These are phyloP conservation scores for Anhinga rufa DNA, from an alignment of 2,113 vertebrate species.

Conservation along the genomic window DNA sequence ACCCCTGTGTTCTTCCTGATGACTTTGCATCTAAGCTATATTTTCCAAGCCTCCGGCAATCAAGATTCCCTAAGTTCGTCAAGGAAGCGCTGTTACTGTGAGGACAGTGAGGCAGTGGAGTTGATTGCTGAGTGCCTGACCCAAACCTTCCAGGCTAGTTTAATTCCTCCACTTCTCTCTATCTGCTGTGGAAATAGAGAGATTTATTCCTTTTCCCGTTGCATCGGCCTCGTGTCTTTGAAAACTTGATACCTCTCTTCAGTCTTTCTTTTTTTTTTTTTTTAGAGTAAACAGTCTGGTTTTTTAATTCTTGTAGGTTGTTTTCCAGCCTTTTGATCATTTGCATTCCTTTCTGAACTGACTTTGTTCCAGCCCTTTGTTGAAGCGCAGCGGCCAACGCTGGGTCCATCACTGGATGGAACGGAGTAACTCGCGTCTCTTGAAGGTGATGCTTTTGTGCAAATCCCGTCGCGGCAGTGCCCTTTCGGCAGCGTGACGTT, in stretches of 20 bases:
- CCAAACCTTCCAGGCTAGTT: not conserved
- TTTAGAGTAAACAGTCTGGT: not conserved
- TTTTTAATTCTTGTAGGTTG: not conserved
- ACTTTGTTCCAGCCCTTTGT: not conserved
- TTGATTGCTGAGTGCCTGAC: not conserved
- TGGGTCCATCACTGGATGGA: not conserved
- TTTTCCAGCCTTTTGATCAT: not conserved
- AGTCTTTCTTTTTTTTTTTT: not conserved
- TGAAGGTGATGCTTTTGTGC: no score
- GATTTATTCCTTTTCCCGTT: not conserved
- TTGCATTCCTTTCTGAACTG: not conserved
- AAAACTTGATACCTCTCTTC: not conserved
- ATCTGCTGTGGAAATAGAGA: not conserved
- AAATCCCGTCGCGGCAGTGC: rapidly evolving
- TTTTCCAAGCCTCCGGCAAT: not conserved
- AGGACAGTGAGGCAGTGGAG: not conserved
- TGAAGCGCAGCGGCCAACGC: not conserved
- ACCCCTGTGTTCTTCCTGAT: no score
- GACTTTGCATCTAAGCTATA: not conserved
- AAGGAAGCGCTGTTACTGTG: not conserved
- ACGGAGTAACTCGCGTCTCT: not conserved
- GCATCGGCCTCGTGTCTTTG: not conserved
- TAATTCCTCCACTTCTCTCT: not conserved
- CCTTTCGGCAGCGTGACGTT: no score
- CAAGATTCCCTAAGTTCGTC: no score